A percentile compares a stretch with the other conserved stretches of the same genome.
These are phyloP conservation scores for Phyllotis vaccarum DNA, from an alignment of 2,797 vertebrate species.

Conservation along the genomic window DNA sequence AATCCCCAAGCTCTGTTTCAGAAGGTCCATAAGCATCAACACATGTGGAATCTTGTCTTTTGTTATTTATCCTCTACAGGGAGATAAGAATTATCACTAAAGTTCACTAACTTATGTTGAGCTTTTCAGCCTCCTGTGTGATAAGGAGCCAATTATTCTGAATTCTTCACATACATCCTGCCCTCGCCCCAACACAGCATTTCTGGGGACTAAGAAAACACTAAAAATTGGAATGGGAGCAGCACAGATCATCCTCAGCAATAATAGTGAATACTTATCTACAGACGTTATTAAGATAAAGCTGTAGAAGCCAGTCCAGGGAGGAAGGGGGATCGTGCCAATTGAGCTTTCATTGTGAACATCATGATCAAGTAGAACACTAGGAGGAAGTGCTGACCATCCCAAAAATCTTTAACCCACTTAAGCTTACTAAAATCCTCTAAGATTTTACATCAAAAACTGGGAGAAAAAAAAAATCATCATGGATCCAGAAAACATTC, in stretches of 20 bases:
- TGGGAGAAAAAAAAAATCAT: background rate
- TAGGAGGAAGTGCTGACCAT: slow-evolving; percentile 27
- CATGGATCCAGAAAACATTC: background rate
- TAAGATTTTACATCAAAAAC: slow-evolving; percentile 40
- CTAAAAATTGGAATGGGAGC: background rate
- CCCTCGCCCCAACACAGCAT: background rate
- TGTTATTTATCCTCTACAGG: slow-evolving; percentile 39
- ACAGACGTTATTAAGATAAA: slow-evolving; percentile 4
- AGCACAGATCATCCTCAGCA: background rate
- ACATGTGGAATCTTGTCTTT: background rate
- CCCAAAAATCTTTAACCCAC: slow-evolving; percentile 34
- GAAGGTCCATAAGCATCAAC: slow-evolving; percentile 12
- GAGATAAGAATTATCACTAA: background rate
- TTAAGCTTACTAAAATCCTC: slow-evolving; percentile 46
- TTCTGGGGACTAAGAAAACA: slow-evolving; percentile 21
- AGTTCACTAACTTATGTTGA: background rate
- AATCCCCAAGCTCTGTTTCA: background rate
- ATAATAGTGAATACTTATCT: background rate
- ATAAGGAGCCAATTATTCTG: slow-evolving; percentile 3
- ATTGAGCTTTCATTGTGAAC: slow-evolving; percentile 54
- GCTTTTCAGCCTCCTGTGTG: slow-evolving; percentile 2
- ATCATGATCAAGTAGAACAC: background rate
- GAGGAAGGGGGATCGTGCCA: slow-evolving; percentile 45
- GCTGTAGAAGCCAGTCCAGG: slow-evolving; percentile 38
- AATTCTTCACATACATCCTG: slow-evolving; percentile 12